Evolutionary conservation across 2,113 vertebrate genomes (phyloP), one percentile per base, ranked within the genome.

Genomic region (Platichthys stellatus): DNA sequence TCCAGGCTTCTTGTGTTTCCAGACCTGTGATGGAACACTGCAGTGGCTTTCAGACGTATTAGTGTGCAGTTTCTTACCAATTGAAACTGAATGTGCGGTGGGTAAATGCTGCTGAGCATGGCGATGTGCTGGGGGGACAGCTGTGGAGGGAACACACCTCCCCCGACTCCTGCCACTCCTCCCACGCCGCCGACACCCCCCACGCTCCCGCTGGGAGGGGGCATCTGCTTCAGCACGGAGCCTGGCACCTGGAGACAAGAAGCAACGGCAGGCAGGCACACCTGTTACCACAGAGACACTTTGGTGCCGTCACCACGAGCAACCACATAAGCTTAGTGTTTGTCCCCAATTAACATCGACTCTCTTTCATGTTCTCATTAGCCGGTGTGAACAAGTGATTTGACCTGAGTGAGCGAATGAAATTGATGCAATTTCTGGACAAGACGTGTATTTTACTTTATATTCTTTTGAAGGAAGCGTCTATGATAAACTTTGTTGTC

Each of bases 61-160:
- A 4, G 40, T 43, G 40, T 43, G 40, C 40, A 7, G 23, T 8
- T 74, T 74, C 92, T 96, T 92, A 99, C 98, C 96, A 99, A 93
- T 86, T 99, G 98, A 90, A 99, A 98, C 92, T 99, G 98, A 81
- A 97, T 96, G 77, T 94, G 93, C 71, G 97, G 97, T 47, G 98
- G 97, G 84, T 98, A 98, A 91, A 99, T 97, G 93, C 97, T 97
- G 96, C 97, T 99, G 93, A 99, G 96, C 97, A 99, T 98, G 90
- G 98, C 97, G 79, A 99, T 96, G 83, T 99, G 98, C 88, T 99
- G 98, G 62, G 98, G 97, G 88, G 98, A 98, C 89, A 99, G 95
- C 93, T 99, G 98, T 67, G 97, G 97, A 64, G 94, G 93, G 78
- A 95, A 95, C 61, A 95, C 92, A 38, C 94, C 93, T 69, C 89